phyloP scores from a whole-genome alignment of 2,113 vertebrate species.

The Guaruba guarouba region DNA sequence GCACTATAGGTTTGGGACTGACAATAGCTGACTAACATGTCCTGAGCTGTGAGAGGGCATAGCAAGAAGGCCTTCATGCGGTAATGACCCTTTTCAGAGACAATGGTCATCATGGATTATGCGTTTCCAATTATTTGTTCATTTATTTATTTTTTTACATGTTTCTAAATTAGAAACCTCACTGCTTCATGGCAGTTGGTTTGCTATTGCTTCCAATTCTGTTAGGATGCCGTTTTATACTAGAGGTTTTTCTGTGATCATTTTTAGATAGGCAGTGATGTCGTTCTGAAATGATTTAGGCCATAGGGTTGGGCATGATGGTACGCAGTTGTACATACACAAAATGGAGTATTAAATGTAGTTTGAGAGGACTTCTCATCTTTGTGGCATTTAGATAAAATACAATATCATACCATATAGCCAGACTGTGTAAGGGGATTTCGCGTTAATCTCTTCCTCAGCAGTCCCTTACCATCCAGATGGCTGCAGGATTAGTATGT shows the following conservation, averaged over 20 bases:
- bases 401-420: constrained; percentile 39
- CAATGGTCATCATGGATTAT: constrained; percentile 86
- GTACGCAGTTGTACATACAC: constrained; percentile 49
- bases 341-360: constrained; percentile 55
- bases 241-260: constrained; percentile 71
- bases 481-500: constrained; percentile 75
- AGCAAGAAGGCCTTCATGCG: constrained; percentile 83
- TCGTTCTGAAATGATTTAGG: constrained; percentile 65
- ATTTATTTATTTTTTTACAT: constrained; percentile 85
- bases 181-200: constrained; percentile 87
- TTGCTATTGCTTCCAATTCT: constrained; percentile 84
- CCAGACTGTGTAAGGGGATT: constrained; percentile 52
- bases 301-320: constrained; percentile 63
- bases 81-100: constrained; percentile 88
- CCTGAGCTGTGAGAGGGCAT: constrained; percentile 87
- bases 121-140: constrained; percentile 85
- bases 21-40: constrained; percentile 91
- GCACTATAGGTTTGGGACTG: constrained; percentile 88
- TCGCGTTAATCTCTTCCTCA: constrained; percentile 42
- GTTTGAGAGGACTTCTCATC: constrained; percentile 46
- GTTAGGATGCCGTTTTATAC: constrained; percentile 77
- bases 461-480: constrained; percentile 57
- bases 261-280: constrained; percentile 68
- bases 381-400: constrained; percentile 62
- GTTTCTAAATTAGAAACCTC: constrained; percentile 83